Conservation (phyloP, 1,140 invertebrate genomes). For the Ceratina calcarata region DNA sequence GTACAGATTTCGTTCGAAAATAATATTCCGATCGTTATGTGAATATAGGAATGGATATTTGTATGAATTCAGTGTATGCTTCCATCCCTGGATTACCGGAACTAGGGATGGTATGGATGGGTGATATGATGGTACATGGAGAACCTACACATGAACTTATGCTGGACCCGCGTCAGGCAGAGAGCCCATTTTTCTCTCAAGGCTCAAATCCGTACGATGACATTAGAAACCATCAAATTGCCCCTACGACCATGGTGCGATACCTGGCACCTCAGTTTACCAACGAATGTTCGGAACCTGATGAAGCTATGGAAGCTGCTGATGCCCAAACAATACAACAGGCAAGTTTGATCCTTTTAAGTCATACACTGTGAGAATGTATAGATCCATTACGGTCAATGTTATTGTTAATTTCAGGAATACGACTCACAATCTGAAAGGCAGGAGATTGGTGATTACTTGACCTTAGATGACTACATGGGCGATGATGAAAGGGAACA, state of each 20-base stretch:
- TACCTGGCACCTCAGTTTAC: constrained; percentile 75
- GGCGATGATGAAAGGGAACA: constrained; percentile 77
- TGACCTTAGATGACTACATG: constrained; percentile 78
- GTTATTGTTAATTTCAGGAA: constrained; percentile 59
- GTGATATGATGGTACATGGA: constrained; percentile 82
- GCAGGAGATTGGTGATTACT: constrained; percentile 74
- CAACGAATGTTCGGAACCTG: constrained; percentile 76
- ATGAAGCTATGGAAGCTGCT: constrained; percentile 76
- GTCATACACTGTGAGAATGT: not conserved
- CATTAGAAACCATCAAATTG: constrained; percentile 80
- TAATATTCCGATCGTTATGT: constrained; percentile 55
- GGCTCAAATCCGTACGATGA: constrained; percentile 83
- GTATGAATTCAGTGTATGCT: constrained; percentile 78
- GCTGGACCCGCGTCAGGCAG: constrained; percentile 80
- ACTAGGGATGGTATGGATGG: constrained; percentile 89
- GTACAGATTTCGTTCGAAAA: constrained; percentile 17
- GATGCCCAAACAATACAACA: constrained; percentile 76
- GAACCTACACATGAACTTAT: constrained; percentile 82
- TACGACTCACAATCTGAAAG: constrained; percentile 73
- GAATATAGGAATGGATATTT: constrained; percentile 69
- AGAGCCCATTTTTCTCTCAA: constrained; percentile 82
- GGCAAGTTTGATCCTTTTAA: constrained; percentile 58
- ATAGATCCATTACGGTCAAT: not conserved
- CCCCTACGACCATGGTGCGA: constrained; percentile 80
- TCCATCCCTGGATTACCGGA: constrained; percentile 82